A percentile compares a stretch with the other conserved stretches of the same genome.
These are phyloP conservation scores for Xanthia icteritia DNA, from an alignment of 2,888 invertebrate species.

Conservation along the genomic window DNA sequence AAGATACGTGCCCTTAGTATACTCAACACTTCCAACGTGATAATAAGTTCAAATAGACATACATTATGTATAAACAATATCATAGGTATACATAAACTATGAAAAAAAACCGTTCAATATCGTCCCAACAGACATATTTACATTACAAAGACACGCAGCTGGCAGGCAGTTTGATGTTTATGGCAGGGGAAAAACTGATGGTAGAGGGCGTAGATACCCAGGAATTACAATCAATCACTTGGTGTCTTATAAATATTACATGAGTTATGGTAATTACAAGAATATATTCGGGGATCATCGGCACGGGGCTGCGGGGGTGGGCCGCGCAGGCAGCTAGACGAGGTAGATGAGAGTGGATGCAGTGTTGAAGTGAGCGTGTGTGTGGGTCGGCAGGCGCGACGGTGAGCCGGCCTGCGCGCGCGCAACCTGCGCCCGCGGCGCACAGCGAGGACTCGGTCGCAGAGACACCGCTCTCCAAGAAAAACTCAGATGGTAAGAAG, in stretches of 20 bases:
- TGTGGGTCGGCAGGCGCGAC: constrained; percentile 89
- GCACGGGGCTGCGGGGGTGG: constrained; percentile 16
- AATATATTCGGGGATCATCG: constrained; percentile 20
- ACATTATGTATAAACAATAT: background rate
- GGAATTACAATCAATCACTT: constrained; percentile 48
- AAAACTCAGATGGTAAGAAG: constrained; percentile 95
- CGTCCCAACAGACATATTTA: constrained; percentile 51
- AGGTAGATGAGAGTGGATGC: constrained; percentile 59
- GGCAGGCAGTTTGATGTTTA: constrained; percentile 72
- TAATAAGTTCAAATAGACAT: background rate
- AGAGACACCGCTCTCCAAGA: constrained; percentile 94
- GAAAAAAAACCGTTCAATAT: constrained; percentile 45
- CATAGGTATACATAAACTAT: constrained; percentile 22
- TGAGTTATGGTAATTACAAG: constrained; percentile 16
- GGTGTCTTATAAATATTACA: constrained; percentile 26
- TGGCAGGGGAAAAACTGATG: constrained; percentile 64
- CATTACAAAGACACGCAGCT: constrained; percentile 69
- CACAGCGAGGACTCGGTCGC: constrained; percentile 95
- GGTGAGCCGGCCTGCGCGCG: constrained; percentile 83
- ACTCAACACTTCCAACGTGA: background rate
- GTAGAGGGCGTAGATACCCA: constrained; percentile 49
- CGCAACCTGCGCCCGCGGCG: constrained; percentile 91
- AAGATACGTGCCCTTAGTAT: constrained; percentile 14
- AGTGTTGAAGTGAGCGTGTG: constrained; percentile 86
- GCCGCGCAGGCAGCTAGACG: constrained; percentile 30